Evolutionary conservation across 2,888 invertebrate species (phyloP), one percentile per base, ranked within the genome.

Genomic region (Odontocolon sp.): DNA sequence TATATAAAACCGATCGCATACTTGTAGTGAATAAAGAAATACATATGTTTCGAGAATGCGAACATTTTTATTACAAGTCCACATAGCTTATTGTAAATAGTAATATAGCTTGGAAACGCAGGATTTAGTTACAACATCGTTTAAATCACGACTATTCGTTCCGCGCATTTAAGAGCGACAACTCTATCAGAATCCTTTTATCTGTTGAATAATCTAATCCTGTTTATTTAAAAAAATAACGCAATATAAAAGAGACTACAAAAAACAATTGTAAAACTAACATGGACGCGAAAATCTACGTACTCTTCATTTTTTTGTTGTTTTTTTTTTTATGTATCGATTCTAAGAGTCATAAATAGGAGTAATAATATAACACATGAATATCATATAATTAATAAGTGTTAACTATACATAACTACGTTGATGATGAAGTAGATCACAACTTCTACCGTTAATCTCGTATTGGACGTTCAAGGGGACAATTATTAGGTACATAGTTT

Each of bases 361-460:
- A 61, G 47, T 45, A 38, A 57, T 38, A 77, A 72, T 56, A 52
- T 56, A 72, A 77, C 56, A 72, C 64, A 59, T 52, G 50, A 50
- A 64, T 64, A 68, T 61, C 42, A 18, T 56, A 66, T 71, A 54
- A 54, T 54, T 47, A 59, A 33, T 38, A 50, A 59, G 68, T 59
- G 47, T 68, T 38, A 47, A 68, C 72, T 59, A 72, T 59, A 14
- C 50, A 67, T 63, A 77, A 59, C 68, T 73, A 73, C 63, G 23
- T 64, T 42, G 64, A 69, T 69, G 50, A 68, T 50, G 63, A 67
- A 69, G 73, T 64, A 73, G 57, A 57, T 71, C 63, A 59, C 63
- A 84, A 83, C 80, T 80, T 70, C 82, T 86, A 86, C 81, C 80
- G 82, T 79, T 84, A 83, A 82, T 80, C 81, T 84, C 82, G 69